These are phyloP conservation scores for Synanthedon myopaeformis DNA, from an alignment of 2,888 invertebrate genomes.

Conservation along the genomic window DNA sequence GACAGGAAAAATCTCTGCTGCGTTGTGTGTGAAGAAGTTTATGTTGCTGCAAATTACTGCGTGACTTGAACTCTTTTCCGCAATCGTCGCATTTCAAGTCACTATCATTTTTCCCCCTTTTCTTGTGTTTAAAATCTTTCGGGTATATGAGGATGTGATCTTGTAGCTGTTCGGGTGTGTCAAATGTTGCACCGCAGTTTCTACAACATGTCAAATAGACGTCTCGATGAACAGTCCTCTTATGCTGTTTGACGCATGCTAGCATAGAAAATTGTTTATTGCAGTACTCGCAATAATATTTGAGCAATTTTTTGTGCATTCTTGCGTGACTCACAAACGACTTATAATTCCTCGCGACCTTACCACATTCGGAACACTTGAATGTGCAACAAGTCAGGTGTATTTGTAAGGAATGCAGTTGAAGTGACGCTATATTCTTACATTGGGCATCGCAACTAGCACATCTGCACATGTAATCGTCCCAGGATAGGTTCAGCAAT, in stretches of 20 bases:
- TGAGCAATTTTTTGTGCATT: slow-evolving; percentile 37
- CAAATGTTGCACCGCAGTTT: slow-evolving; percentile 42
- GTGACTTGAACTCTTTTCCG: slow-evolving; percentile 47
- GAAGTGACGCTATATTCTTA: slow-evolving; percentile 40
- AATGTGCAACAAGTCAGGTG: slow-evolving; percentile 46
- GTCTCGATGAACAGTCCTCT: slow-evolving; percentile 23
- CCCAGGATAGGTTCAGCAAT: slow-evolving; percentile 33
- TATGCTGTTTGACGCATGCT: slow-evolving; percentile 35
- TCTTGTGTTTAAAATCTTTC: slow-evolving; percentile 22
- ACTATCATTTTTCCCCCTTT: slow-evolving; percentile 17
- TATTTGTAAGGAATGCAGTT: slow-evolving; percentile 51
- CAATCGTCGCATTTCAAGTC: slow-evolving; percentile 50
- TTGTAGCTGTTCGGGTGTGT: slow-evolving; percentile 33
- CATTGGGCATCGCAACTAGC: slow-evolving; percentile 52
- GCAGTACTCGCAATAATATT: slow-evolving; percentile 52
- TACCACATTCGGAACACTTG: slow-evolving; percentile 50
- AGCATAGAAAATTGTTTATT: slow-evolving; percentile 34
- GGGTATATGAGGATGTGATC: slow-evolving; percentile 41
- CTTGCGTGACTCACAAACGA: slow-evolving; percentile 45
- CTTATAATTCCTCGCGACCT: slow-evolving; percentile 34
- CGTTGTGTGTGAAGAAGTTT: slow-evolving; percentile 55
- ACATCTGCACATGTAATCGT: slow-evolving; percentile 47
- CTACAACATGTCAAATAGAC: slow-evolving; percentile 28
- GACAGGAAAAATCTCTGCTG: slow-evolving; percentile 51
- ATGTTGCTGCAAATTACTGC: slow-evolving; percentile 49